phyloP scores from a whole-genome alignment of 2,888 invertebrate species.

The Plutella xylostella region DNA sequence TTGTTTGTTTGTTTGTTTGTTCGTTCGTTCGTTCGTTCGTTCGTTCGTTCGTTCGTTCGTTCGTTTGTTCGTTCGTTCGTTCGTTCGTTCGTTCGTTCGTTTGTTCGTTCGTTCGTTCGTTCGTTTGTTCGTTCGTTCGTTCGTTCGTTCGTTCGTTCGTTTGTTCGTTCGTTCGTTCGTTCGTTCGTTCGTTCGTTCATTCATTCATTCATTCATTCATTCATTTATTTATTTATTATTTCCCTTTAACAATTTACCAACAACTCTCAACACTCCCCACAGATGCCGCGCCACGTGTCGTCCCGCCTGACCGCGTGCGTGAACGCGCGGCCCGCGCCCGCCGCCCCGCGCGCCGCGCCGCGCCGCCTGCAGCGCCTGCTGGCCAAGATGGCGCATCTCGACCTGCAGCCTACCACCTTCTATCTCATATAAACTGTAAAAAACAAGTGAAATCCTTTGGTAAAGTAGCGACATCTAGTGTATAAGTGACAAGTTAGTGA shows the following conservation, averaged over 20 bases:
- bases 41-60: not conserved
- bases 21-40: no score
- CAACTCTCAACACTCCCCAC: slow-evolving; percentile 19
- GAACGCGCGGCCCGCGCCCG: slow-evolving; percentile 69
- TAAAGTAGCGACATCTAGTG: not conserved
- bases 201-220: not conserved
- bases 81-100: not conserved
- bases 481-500: not conserved
- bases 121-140: not conserved
- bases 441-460: not conserved
- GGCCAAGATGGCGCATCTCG: slow-evolving; percentile 98
- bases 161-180: not conserved
- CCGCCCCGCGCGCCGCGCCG: slow-evolving; percentile 73
- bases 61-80: not conserved
- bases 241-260: not conserved
- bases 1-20: no score
- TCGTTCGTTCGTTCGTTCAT: not conserved
- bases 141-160: not conserved
- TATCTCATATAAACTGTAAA: slow-evolving; percentile 21
- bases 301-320: slow-evolving; percentile 89
- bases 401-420: slow-evolving; percentile 65
- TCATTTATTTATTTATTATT: not conserved
- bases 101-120: not conserved
- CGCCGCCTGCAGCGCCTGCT: slow-evolving; percentile 94
- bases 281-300: slow-evolving; percentile 91